These are phyloP conservation scores for Gasteruption jaculator DNA, from an alignment of 2,888 invertebrate genomes.

Conservation along the genomic window DNA sequence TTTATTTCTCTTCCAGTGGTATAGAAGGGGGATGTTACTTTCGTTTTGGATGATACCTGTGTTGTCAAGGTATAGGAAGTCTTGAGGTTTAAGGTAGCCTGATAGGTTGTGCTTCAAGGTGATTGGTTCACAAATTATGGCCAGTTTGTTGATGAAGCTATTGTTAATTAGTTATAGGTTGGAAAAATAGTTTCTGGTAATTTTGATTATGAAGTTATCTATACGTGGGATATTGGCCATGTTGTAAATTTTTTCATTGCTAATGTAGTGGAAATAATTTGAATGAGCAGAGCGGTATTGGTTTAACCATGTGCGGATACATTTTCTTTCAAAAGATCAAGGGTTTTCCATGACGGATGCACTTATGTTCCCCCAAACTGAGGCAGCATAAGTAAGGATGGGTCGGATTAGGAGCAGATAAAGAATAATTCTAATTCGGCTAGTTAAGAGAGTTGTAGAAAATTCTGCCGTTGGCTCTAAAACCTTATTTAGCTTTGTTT, in stretches of 20 bases:
- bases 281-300: constrained; percentile 3
- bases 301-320: constrained; percentile 7
- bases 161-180: neutral
- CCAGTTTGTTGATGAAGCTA: too few relatives aligned
- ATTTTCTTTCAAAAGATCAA: constrained; percentile 17
- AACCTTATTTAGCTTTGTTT: too few relatives aligned
- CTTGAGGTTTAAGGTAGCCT: too few relatives aligned
- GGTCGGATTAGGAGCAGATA: constrained; percentile 20
- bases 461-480: too few relatives aligned
- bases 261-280: neutral
- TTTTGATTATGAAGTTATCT: constrained; percentile 11
- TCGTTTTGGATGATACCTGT: too few relatives aligned
- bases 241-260: constrained; percentile 15
- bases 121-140: too few relatives aligned
- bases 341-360: constrained; percentile 21
- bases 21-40: neutral
- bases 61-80: too few relatives aligned
- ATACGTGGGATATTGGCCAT: constrained; percentile 13
- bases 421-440: constrained; percentile 16
- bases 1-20: constrained; percentile 3
- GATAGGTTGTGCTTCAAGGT: too few relatives aligned
- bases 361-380: constrained; percentile 18
- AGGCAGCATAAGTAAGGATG: constrained; percentile 18
- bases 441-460: constrained; percentile 15
- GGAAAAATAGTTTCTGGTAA: constrained; percentile 13